Base-by-base conservation (phyloP, 2,113 vertebrate genomes). In the Tachysurus fulvidraco region DNA sequence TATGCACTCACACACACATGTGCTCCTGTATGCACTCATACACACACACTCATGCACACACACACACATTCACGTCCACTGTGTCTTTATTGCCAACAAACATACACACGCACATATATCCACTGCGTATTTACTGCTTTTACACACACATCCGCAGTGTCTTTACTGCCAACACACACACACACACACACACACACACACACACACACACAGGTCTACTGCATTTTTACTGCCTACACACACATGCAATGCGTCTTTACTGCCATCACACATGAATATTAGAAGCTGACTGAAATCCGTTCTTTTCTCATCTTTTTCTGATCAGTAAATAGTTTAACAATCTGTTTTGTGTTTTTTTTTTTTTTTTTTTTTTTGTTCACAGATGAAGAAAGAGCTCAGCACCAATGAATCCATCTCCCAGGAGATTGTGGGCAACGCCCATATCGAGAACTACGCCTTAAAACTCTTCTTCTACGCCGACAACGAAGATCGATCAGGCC, bases 391-490 rank as follows among this genome's bases (percentile, higher is more conserved):
- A 92, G 97, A 98, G 65, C 94, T 99, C 91, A 92, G 92, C 44
- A 96, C 98, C 89, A 96, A 98, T 89, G 98, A 99, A 90, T 98
- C 98, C 92, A 94, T 99, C 94, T 96, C 92, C 87, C 97, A 99
- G 93, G 98, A 99, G 95, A 95, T 99, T 79, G 98, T 99, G 60
- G 98, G 98, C 11, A 97, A 96, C 89, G 98, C 98, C 91, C 97
- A 99, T 92, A 95, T 99, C 28, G 98, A 99, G 91, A 99, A 98
- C 94, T 99, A 99, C 83, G 98, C 98, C 91, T 93, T 99, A 92
- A 99, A 99, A 94, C 96, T 99, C 96, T 99, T 99, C 95, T 94
- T 99, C 3, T 99, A 99, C 81, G 98, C 98, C 50, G 98, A 99
- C 92, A 99, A 97, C 81, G 98, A 99, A 94, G 98, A 99, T 91